Conservation (phyloP, 2,113 vertebrate genomes). For the Rhodinocichla rosea region DNA sequence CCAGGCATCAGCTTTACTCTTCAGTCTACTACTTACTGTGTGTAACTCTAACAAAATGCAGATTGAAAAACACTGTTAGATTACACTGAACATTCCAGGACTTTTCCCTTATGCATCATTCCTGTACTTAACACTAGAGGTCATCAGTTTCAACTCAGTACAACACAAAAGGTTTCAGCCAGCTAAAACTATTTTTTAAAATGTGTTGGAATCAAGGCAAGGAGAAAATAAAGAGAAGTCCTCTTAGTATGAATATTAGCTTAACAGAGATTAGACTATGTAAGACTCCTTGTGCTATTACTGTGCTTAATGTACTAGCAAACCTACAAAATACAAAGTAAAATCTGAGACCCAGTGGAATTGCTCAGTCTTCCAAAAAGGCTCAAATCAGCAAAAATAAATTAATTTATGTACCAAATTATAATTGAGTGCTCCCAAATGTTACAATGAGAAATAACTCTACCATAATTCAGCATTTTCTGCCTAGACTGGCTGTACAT, state of each 20-base stretch:
- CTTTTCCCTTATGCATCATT: neutral
- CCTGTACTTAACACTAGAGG: conserved; percentile 14
- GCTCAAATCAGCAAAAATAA: neutral
- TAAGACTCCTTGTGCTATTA: neutral
- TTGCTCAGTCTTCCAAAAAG: neutral
- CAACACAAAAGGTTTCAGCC: neutral
- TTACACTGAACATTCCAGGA: neutral
- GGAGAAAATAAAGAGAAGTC: neutral
- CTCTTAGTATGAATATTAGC: neutral
- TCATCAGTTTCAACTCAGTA: neutral
- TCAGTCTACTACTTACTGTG: neutral
- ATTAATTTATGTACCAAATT: neutral
- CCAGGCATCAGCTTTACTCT: neutral
- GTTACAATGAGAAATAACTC: neutral
- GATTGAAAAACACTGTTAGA: neutral
- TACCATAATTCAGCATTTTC: neutral
- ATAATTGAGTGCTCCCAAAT: neutral
- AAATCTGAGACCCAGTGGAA: neutral
- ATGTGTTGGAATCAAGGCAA: neutral
- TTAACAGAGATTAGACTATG: neutral
- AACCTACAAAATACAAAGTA: neutral
- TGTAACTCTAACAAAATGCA: neutral
- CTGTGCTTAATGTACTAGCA: neutral
- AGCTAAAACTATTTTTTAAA: neutral
- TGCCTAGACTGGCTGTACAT: neutral